Evolutionary conservation across 2,113 vertebrate species (phyloP), one percentile per base, ranked within the genome.

Genomic region (Lanius collurio): DNA sequence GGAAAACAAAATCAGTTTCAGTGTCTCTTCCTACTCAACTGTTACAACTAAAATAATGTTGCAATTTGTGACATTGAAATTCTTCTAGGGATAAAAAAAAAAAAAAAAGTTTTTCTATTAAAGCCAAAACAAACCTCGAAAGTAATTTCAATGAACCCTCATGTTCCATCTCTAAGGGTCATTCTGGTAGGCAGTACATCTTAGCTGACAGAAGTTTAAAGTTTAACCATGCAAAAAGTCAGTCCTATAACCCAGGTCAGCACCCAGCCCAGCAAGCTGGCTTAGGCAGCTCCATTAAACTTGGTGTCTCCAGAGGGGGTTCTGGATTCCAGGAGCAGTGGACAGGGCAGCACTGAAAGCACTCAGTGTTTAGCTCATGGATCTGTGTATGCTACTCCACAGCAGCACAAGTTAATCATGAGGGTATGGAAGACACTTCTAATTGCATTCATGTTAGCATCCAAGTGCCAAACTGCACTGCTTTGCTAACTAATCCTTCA

Each of bases 1-100:
- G 33, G 76, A 80, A 84, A 96, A 86, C 62, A 94, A 92, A 89
- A 91, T 81, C 57, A 81, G 70, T 95, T 96, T 95, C 90, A 68
- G 93, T 53, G 78, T 89, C 90, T 89, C 83, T 89, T 96, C 91
- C 88, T 90, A 65, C 69, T 97, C 62, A 71, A 78, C 65, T 84
- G 91, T 59, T 95, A 85, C 74, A 95, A 89, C 27, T 50, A 71
- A 96, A 96, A 91, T 82, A 76, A 86, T 64, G 60, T 39, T 92
- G 86, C 50, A 83, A 87, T 79, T 69, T 65, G 70, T 31, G 52
- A 83, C 70, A 47, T 1, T 37, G 70, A 83, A 77, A 74, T 63
- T 70, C 39, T 46, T 39, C 15, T n/a, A 39, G 37, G 27, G 10
- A 3, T 13, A 21, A 55, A 71, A 42, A 22, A 31, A 30, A 27